Base-by-base conservation (phyloP, 2,888 invertebrate species). In the Strigamia maritima region DNA sequence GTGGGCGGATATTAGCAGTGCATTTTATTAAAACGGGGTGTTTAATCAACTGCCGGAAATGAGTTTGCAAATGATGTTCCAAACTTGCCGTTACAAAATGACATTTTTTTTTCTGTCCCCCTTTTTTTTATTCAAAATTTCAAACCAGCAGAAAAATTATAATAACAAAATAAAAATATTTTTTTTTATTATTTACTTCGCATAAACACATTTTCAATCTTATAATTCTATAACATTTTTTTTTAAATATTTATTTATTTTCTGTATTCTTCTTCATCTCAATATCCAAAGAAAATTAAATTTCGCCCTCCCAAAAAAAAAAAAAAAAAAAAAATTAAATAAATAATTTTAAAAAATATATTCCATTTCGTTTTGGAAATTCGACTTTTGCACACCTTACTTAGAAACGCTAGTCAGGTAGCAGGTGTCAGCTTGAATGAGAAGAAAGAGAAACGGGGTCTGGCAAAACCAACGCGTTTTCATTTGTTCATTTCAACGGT, bases 401-500 rank as follows among this genome's bases (percentile, higher is more conserved):
- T 60, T 24, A 19, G 60, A 24, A 60, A 60, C 60, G 60, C 60
- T 60, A 60, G 60, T 60, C 60, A 60, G 60, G 60, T 60, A 60
- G 60, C 60, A 60, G 60, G 60, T 60, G 60, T 60, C 60, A 60
- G 60, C 60, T 60, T 60, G 60, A 60, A 60, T 60, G 19, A 22
- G 24, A 60, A 60, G 60, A 60, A 60, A 60, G 60, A 24, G 60
- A 60, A 60, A 60, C 22, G 60, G 19, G 19, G 60, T 60, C 60
- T 60, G 60, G 60, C 60, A 60, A 60, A 60, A 60, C 60, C 60
- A 60, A 60, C 60, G 60, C 60, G 60, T 60, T n/a, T n/a, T 60
- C 60, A 60, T 60, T 60, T 60, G 60, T 60, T 60, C 60, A 60
- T 60, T 60, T 60, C 60, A 44, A n/a, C 44, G 44, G 14, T 44